phyloP scores from a whole-genome alignment of 2,113 vertebrate genomes.

The Tringa solitaria region DNA sequence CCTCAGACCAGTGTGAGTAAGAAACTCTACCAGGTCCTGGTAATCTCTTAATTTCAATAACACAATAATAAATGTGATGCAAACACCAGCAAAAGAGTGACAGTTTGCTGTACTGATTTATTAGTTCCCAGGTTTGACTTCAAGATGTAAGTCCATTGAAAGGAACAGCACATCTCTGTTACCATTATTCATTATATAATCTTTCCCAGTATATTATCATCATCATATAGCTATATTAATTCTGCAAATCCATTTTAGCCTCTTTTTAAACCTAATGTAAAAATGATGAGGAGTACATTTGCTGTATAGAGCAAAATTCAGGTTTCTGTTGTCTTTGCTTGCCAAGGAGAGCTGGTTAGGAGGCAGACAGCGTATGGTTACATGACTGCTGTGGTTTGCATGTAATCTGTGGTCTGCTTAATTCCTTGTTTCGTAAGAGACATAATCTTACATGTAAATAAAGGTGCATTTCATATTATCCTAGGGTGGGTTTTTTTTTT shows the following conservation, averaged over 20 bases:
- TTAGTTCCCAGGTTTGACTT: not conserved
- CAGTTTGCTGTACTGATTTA: not conserved
- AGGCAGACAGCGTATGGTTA: constrained; percentile 17
- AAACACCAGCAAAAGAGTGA: not conserved
- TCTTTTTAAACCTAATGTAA: not conserved
- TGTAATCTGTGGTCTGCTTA: constrained; percentile 13
- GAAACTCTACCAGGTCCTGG: not conserved
- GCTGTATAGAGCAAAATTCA: not conserved
- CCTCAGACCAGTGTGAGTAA: not conserved
- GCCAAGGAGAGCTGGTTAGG: not conserved
- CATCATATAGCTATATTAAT: not conserved
- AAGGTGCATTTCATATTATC: not conserved
- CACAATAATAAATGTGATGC: not conserved
- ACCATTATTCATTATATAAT: not conserved
- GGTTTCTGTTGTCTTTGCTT: not conserved
- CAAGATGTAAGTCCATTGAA: not conserved
- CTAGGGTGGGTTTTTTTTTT: not conserved
- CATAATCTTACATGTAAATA: not conserved
- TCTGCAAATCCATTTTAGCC: not conserved
- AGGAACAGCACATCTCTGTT: not conserved
- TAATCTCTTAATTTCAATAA: not conserved
- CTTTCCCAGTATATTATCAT: not conserved
- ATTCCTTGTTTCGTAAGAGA: not conserved
- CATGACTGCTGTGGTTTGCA: not conserved
- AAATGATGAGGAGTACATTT: not conserved